Base-by-base conservation (phyloP, 2,797 vertebrate genomes). In the Chloroceryle amazona region DNA sequence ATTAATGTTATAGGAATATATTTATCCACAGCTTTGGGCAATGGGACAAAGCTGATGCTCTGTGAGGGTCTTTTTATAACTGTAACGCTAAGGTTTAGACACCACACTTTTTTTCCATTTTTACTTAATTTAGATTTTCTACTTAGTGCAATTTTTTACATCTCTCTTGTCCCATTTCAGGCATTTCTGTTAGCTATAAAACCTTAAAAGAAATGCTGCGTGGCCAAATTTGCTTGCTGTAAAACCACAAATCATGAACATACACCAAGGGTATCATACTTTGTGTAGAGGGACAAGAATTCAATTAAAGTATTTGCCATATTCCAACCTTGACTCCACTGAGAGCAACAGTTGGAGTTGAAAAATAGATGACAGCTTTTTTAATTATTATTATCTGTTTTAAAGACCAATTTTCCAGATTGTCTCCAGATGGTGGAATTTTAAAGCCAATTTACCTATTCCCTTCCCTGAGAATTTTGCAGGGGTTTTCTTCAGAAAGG, bases 351-450 rank as follows among this genome's bases (percentile, higher is more conserved):
- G 65, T 79, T 86, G 44, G 86, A 91, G 70, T 26, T 93, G 67
- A 91, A 95, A 96, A 97, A 89, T 49, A 92, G 51, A 95, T 81
- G 86, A 94, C 79, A 95, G 68, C 55, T 58, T 92, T 89, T 81
- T 89, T 35, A 33, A 91, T 91, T 94, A 97, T 93, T 94, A 90
- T 93, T 86, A 94, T 82, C 86, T n/a, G 1, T 31, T 93, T 94
- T 83, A 93, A 97, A 96, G 85, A 86, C 75, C 79, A 78, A 25
- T 94, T 95, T 91, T 95, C 93, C 92, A 95, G 86, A 94, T 93
- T 94, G 87, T 89, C 55, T 97, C 89, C 91, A 96, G 92, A 95
- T 94, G 92, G 87, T 93, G 16, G 62, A 81, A 88, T 96, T 96
- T 96, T 95, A 94, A 91, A 95, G 75, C 79, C 26, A 97, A 68